Base-by-base conservation (phyloP, 2,797 vertebrate genomes). In the Melanotaenia maccullochi region DNA sequence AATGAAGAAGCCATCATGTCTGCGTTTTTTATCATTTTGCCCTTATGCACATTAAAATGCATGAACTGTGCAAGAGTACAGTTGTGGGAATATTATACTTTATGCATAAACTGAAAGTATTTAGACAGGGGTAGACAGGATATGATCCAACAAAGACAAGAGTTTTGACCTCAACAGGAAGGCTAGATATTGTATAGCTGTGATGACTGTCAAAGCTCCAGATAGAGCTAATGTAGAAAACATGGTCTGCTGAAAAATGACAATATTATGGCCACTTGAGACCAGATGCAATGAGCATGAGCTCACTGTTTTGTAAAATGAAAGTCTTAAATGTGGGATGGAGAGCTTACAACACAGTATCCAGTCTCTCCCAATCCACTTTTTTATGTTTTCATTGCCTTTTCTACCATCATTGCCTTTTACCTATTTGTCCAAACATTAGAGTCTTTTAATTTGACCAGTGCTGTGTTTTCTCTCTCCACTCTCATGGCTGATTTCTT, bases 221-320 rank as follows among this genome's bases (percentile, higher is more conserved):
- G 72, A 79, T 35, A 62, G 54, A 54, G 71, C 70, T 85, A 81
- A 90, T 86, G 78, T 78, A 78, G 61, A 90, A 89, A 84, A 83
- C 75, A 82, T 68, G 64, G 64, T 25, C 65, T 57, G 60, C 70
- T 71, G 32, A 60, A 73, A 78, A 77, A 79, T 75, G 71, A 33
- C 47, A 54, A 61, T 61, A 76, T 85, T 65, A 73, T 87, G 72
- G 86, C 73, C 74, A 62, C 70, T 81, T 58, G 60, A 88, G 81
- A 79, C 79, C 81, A 25, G 22, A 90, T 89, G 79, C 79, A 86
- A 78, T 82, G 73, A 81, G 79, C 72, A 88, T 86, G 83, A 92
- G 84, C 83, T 91, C 82, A 89, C 71, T 62, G 76, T 76, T 79
- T 78, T 55, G 32, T 58, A 73, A 79, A 57, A 82, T 40, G 35